Conservation (phyloP, 1,140 invertebrate genomes). For the Druon quercuslanigerum region DNA sequence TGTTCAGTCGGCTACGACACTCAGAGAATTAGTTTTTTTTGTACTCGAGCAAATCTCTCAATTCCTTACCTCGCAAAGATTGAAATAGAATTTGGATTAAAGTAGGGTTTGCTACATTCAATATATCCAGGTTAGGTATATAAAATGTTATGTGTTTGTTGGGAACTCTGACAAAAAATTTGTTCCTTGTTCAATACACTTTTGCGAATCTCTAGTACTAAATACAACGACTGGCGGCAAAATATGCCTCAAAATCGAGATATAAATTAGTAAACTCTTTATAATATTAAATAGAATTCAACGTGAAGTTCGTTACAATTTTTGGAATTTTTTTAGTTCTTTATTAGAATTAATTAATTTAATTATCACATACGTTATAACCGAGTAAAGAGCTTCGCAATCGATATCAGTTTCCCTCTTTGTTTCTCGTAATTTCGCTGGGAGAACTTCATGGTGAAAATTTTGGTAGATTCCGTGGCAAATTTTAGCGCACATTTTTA, state of each 20-base stretch:
- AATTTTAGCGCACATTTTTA: constrained; percentile 18
- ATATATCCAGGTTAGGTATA: constrained; percentile 25
- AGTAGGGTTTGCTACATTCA: constrained; percentile 12
- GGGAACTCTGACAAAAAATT: constrained; percentile 14
- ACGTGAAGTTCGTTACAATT: constrained; percentile 3
- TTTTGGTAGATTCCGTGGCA: background rate
- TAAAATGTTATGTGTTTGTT: background rate
- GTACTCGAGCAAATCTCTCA: constrained; percentile 18
- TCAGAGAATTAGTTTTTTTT: background rate
- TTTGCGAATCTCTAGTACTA: constrained; percentile 24
- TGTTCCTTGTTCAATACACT: constrained; percentile 3
- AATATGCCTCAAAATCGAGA: constrained; percentile 19
- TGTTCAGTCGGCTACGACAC: background rate
- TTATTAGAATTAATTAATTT: constrained; percentile 11
- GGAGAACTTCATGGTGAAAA: background rate
- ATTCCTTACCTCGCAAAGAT: constrained; percentile 10
- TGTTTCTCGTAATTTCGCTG: background rate
- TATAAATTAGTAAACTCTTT: constrained; percentile 20
- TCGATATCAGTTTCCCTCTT: constrained; percentile 9
- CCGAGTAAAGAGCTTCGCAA: constrained; percentile 7
- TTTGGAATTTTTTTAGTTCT: background rate
- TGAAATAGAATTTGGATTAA: constrained; percentile 7
- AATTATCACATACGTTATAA: constrained; percentile 26
- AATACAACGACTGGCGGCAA: constrained; percentile 24
- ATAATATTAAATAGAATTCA: background rate